Base-by-base conservation (phyloP, 1,140 invertebrate species). In the Meteorus sp. region DNA sequence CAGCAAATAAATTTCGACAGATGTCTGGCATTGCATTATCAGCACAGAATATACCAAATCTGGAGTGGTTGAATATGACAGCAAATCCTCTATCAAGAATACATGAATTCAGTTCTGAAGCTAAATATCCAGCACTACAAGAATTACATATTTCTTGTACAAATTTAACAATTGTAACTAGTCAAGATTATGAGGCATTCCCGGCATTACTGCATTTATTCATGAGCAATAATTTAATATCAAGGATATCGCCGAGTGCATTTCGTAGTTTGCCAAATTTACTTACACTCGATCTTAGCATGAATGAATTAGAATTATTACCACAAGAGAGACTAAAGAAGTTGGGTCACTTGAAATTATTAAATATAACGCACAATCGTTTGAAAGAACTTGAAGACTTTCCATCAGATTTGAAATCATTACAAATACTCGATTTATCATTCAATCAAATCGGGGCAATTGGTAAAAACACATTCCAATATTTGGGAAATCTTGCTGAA, bases 111-210 rank as follows among this genome's bases (percentile, higher is more conserved):
- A 81, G 84, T 45, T 83, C 85, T 1, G 82, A 84, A 6, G 83
- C 85, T 29, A 83, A 80, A 66, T 87, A 88, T 73, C 87, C 89
- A 13, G 74, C 85, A 8, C 80, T 95, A 0, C 86, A 92, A 72
- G 90, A 93, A 73, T 81, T 95, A 6, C 87, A 91, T 68, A 88
- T 94, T 52, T 88, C 86, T 43, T 83, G 85, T 17, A 94, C 92
- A 0, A 95, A 95, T 72, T 78, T 95, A 9, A 91, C 86, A 1
- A 88, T 94, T 47, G 83, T 96, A 3, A 93, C 92, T 0, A 91
- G 90, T 39, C 90, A 89, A 67, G 93, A 95, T 66, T 94, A 95
- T 69, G 88, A 92, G 68, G 85, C 89, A 11, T 94, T 94, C 65
- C 88, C 90, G 2, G 85, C 86, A 0, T 78, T 96, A 8, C 83